Percentiles rank a stretch among this genome's conserved stretches.
These are phyloP conservation scores for Drosophila demipolita DNA, from an alignment of 2,888 invertebrate genomes.

Conservation along the genomic window DNA sequence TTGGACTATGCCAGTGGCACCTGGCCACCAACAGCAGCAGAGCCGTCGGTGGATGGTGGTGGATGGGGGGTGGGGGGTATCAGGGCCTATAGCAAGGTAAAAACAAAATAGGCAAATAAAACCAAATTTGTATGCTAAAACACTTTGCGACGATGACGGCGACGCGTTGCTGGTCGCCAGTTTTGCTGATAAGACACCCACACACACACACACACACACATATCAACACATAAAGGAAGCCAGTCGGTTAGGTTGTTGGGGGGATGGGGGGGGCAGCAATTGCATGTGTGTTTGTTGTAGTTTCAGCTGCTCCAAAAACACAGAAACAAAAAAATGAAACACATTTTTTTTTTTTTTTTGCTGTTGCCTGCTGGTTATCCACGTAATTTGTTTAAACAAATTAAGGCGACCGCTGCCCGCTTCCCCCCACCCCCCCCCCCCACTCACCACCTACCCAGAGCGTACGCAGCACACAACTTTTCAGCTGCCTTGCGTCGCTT, in stretches of 20 bases:
- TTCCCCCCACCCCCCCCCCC: too few relatives aligned
- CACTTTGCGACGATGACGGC: constrained; percentile 62
- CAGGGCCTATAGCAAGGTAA: constrained; percentile 21
- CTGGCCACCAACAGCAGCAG: constrained; percentile 47
- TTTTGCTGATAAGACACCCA: constrained; percentile 58
- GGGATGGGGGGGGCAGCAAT: constrained; percentile 16
- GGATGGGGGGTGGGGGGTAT: not conserved
- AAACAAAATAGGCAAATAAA: constrained; percentile 68
- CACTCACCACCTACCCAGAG: too few relatives aligned
- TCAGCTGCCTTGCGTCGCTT: constrained; percentile 73
- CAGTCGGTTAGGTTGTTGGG: not conserved
- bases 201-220: constrained; percentile 30
- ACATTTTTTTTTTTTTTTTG: constrained; percentile 36
- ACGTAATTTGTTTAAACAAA: constrained; percentile 80
- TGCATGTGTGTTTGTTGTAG: constrained; percentile 55
- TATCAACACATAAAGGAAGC: not conserved
- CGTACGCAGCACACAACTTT: constrained; percentile 1
- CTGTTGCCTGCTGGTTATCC: constrained; percentile 52
- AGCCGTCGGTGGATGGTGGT: not conserved
- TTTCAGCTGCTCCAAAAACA: constrained; percentile 55
- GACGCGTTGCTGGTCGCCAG: constrained; percentile 55
- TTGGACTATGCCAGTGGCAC: constrained; percentile 44
- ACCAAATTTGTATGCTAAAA: constrained; percentile 80
- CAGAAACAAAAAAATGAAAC: constrained; percentile 23
- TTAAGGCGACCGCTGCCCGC: constrained; percentile 58